Conservation (phyloP, 2,888 invertebrate species). For the Elmis aenea region DNA sequence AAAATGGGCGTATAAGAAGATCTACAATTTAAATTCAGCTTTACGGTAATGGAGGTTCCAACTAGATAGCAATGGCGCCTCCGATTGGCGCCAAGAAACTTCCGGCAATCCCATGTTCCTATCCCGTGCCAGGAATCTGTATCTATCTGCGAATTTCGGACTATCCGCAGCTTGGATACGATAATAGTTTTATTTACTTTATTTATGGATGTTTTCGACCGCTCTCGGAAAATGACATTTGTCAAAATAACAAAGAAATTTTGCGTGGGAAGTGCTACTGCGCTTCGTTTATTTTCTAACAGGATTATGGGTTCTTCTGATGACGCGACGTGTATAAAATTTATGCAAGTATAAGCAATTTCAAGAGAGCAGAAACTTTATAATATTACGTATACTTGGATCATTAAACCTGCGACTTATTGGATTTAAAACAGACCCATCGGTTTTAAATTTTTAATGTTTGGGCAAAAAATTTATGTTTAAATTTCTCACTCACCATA, state of each 20-base stretch:
- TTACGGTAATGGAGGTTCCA: constrained; percentile 13
- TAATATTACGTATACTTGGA: too few species aligned
- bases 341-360: too few species aligned
- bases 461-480: too few species aligned
- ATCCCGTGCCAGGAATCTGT: constrained; percentile 22
- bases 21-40: constrained; percentile 16
- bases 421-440: too few species aligned
- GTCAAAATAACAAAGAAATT: constrained; percentile 40
- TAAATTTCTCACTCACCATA: too few species aligned
- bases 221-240: constrained; percentile 44
- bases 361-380: too few species aligned
- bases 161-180: constrained; percentile 25
- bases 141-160: constrained; percentile 20
- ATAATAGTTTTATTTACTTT: constrained; percentile 45
- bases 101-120: constrained; percentile 14
- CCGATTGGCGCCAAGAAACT: constrained; percentile 29
- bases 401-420: too few species aligned
- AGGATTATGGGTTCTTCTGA: too few species aligned
- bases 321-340: too few species aligned
- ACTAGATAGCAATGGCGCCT: constrained; percentile 29
- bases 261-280: too few species aligned
- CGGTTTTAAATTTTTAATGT: too few species aligned
- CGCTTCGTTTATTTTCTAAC: too few species aligned
- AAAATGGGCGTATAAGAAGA: neutral
- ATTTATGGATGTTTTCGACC: constrained; percentile 47